These are phyloP conservation scores for Drosophila mercatorum DNA, from an alignment of 2,888 invertebrate species.

Conservation along the genomic window DNA sequence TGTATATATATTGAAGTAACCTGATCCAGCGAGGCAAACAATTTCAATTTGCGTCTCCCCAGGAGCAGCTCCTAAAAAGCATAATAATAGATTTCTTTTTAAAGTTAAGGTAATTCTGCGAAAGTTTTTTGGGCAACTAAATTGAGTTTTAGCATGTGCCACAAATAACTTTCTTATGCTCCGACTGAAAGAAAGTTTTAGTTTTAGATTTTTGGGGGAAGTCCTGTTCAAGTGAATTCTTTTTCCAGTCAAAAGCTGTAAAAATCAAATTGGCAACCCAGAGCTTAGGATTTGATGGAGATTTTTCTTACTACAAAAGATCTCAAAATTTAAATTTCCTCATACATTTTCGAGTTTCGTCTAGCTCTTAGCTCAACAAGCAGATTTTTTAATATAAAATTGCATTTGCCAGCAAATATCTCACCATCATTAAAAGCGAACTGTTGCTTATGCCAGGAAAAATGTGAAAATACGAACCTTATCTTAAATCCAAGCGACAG, in stretches of 20 bases:
- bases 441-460: conserved; percentile 24
- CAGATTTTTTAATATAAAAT: neutral
- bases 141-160: conserved; percentile 5
- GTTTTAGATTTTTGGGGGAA: neutral
- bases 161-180: neutral
- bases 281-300: too few species aligned
- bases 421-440: neutral
- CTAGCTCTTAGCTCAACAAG: too few species aligned
- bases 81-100: neutral
- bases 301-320: too few species aligned
- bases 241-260: too few species aligned
- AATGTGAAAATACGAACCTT: conserved; percentile 8
- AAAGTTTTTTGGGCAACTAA: conserved; percentile 4
- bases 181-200: neutral
- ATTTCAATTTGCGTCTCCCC: conserved; percentile 33
- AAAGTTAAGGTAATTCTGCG: neutral
- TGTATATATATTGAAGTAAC: conserved; percentile 30
- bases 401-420: neutral
- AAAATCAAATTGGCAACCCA: too few species aligned
- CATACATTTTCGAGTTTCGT: too few species aligned
- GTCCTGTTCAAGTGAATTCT: too few species aligned
- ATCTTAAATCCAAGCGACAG: conserved; percentile 28
- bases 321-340: too few species aligned
- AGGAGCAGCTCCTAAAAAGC: neutral
- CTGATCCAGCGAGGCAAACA: conserved; percentile 14